Conservation (phyloP, 2,888 invertebrate genomes). For the Rhingia campestris region DNA sequence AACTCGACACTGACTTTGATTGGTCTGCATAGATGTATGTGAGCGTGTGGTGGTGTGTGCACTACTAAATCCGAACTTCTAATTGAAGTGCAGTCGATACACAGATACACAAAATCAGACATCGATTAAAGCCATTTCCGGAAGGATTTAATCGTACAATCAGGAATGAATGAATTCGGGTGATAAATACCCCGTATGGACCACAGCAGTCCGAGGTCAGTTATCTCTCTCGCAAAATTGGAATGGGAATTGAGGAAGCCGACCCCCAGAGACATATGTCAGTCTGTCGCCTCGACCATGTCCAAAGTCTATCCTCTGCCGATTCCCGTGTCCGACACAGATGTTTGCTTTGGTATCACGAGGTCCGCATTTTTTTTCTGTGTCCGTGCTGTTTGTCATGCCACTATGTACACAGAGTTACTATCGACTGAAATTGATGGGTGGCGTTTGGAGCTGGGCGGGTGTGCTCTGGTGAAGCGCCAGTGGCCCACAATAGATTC, state of each 20-base stretch:
- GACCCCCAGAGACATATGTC: constrained; percentile 68
- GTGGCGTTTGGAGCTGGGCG: not conserved
- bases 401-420: constrained; percentile 60
- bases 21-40: not conserved
- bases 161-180: constrained; percentile 57
- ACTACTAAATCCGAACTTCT: constrained; percentile 58
- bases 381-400: constrained; percentile 2
- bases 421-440: constrained; percentile 65
- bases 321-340: constrained; percentile 67
- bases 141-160: constrained; percentile 66
- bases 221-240: constrained; percentile 54
- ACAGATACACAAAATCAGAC: constrained; percentile 38
- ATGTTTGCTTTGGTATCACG: constrained; percentile 61
- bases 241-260: constrained; percentile 51
- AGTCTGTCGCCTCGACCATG: constrained; percentile 71
- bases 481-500: constrained; percentile 59
- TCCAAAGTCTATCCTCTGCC: constrained; percentile 58
- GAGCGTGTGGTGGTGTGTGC: constrained; percentile 13
- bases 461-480: constrained; percentile 5
- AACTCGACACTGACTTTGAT: constrained; percentile 33
- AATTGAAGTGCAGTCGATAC: constrained; percentile 65
- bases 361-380: not conserved
- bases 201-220: constrained; percentile 64
- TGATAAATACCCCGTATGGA: constrained; percentile 59
- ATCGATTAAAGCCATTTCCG: constrained; percentile 72